Evolutionary conservation across 2,113 vertebrate genomes (phyloP).

Genomic region (Australoheros scitulus): DNA sequence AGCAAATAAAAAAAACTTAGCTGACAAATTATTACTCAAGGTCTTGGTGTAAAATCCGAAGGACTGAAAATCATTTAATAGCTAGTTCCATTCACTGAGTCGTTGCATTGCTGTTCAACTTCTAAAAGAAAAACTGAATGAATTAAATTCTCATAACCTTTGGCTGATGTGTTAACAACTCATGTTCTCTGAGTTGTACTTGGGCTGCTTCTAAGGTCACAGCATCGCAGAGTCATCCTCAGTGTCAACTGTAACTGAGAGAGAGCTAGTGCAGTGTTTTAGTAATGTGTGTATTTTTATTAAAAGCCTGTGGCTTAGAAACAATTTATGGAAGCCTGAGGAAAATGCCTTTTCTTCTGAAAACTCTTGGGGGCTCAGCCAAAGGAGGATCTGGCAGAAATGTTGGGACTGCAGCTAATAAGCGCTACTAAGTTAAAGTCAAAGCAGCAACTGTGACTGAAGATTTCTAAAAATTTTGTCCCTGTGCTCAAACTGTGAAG

Average conservation of each 20-base stretch:
- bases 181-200: background rate
- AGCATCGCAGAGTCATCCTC: slow-evolving; percentile 2
- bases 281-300: slow-evolving; percentile 38
- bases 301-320: slow-evolving; percentile 41
- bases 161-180: slow-evolving; percentile 1
- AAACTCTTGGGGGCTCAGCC: background rate
- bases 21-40: background rate
- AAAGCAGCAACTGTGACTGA: slow-evolving; percentile 35
- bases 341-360: background rate
- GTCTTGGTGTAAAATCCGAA: background rate
- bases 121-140: background rate
- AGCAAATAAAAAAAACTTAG: background rate
- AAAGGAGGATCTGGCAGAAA: slow-evolving; percentile 23
- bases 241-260: background rate
- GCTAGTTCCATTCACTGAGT: slow-evolving; percentile 2
- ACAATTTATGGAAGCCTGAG: slow-evolving; percentile 15
- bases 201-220: background rate
- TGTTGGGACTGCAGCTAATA: slow-evolving; percentile 6
- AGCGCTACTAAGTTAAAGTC: slow-evolving; percentile 8
- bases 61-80: slow-evolving; percentile 16
- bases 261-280: background rate
- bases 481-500: slow-evolving; percentile 32
- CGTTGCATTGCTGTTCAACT: background rate
- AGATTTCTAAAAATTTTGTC: slow-evolving; percentile 31
- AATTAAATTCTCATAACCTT: slow-evolving; percentile 2